phyloP scores from a whole-genome alignment of 2,888 invertebrate genomes.

The Ophonus ardosiacus region DNA sequence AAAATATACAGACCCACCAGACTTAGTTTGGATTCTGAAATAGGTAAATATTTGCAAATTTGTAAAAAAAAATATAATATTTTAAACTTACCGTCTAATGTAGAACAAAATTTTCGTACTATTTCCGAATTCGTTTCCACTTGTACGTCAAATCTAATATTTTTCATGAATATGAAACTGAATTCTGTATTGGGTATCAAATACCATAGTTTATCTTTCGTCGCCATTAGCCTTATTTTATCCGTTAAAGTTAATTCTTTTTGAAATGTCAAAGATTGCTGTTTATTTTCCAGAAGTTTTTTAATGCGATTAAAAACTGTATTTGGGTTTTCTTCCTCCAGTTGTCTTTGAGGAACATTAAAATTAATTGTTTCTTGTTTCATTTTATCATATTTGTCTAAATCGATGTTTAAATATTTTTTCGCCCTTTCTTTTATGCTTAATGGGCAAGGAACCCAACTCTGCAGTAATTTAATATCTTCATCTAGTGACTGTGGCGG shows the following conservation, averaged over 20 bases:
- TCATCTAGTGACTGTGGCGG: background rate
- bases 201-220: constrained; percentile 58
- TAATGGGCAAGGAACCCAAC: no score
- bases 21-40: constrained; percentile 47
- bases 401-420: background rate
- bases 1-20: constrained; percentile 51
- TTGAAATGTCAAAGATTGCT: no score
- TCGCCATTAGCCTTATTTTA: constrained; percentile 28
- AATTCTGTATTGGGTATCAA: constrained; percentile 45
- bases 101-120: constrained; percentile 54
- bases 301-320: background rate
- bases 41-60: background rate
- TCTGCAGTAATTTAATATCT: background rate
- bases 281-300: background rate
- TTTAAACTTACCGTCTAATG: constrained; percentile 56
- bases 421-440: background rate
- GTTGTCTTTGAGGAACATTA: no score
- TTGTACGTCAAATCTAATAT: constrained; percentile 55
- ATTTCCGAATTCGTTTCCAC: constrained; percentile 61
- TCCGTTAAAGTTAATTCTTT: background rate
- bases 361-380: background rate
- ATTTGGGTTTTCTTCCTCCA: background rate
- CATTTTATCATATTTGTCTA: background rate
- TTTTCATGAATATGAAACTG: constrained; percentile 56
- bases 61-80: background rate